Evolutionary conservation across 2,888 invertebrate genomes (phyloP).

Genomic region (Bombyx huttoni): DNA sequence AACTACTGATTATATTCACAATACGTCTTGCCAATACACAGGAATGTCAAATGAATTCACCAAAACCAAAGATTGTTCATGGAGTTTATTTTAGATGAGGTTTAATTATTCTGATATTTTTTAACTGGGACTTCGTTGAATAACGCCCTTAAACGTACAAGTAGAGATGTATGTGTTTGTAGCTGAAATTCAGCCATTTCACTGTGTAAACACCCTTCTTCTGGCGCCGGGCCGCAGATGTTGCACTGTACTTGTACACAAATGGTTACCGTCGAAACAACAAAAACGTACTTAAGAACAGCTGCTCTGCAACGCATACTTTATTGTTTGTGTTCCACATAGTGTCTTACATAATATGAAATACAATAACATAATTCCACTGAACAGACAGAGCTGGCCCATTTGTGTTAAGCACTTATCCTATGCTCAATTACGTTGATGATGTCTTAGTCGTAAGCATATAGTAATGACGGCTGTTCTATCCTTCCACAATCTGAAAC

Average conservation of each 20-base stretch:
- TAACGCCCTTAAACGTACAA: background rate
- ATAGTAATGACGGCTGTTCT: too few species aligned
- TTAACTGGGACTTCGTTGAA: background rate
- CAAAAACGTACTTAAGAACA: background rate
- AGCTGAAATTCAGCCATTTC: constrained; percentile 27
- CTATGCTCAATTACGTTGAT: too few species aligned
- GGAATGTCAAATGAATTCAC: too few species aligned
- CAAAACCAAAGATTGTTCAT: background rate
- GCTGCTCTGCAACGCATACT: background rate
- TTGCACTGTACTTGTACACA: background rate
- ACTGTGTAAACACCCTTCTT: constrained; percentile 19
- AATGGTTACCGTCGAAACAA: background rate
- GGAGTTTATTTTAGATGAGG: background rate
- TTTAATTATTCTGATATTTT: background rate
- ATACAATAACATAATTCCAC: too few species aligned
- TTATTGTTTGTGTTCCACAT: background rate
- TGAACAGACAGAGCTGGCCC: too few species aligned
- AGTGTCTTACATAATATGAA: background rate
- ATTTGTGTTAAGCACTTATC: too few species aligned
- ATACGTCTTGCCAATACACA: too few species aligned
- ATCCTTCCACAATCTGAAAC: too few species aligned
- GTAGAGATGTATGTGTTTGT: constrained; percentile 15
- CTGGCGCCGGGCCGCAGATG: constrained; percentile 11
- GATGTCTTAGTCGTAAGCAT: too few species aligned
- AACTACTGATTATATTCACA: too few species aligned